phyloP scores from a whole-genome alignment of 2,888 invertebrate species.

The Stenolophus ochropezus region DNA sequence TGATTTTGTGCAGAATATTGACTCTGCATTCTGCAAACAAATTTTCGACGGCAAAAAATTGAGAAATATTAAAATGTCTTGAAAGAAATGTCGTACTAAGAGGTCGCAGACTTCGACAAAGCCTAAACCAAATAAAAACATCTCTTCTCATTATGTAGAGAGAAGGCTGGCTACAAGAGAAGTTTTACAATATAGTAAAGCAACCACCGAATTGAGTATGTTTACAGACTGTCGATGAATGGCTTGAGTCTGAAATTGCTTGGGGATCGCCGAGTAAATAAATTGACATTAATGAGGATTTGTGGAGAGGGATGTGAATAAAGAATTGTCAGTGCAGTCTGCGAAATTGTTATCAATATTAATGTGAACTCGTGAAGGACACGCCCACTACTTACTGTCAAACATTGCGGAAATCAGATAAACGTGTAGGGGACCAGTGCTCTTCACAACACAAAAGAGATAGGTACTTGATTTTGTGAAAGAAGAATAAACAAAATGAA shows the following conservation, averaged over 20 bases:
- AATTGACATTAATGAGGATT: conserved; percentile 37
- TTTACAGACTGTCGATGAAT: conserved; percentile 38
- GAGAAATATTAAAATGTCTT: too few species aligned
- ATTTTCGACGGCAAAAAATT: too few species aligned
- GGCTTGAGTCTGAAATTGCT: conserved; percentile 24
- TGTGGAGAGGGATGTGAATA: conserved; percentile 6
- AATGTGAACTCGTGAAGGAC: not conserved
- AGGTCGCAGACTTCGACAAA: not conserved
- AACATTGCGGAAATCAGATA: not conserved
- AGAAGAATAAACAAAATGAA: too few species aligned
- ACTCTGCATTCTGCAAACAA: too few species aligned
- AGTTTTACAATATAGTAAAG: not conserved
- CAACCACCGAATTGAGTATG: not conserved
- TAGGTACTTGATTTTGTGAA: not conserved
- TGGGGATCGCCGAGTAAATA: conserved; percentile 26
- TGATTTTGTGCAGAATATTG: too few species aligned
- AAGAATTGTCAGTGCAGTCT: conserved; percentile 5
- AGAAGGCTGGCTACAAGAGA: not conserved
- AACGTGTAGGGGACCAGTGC: not conserved
- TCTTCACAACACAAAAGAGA: not conserved
- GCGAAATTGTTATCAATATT: conserved; percentile 6
- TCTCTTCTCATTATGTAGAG: not conserved
- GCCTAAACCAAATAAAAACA: not conserved
- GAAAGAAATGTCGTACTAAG: too few species aligned
- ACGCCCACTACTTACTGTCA: not conserved